Evolutionary conservation across 2,797 vertebrate species (phyloP).

Genomic region (Rallus crepitans): DNA sequence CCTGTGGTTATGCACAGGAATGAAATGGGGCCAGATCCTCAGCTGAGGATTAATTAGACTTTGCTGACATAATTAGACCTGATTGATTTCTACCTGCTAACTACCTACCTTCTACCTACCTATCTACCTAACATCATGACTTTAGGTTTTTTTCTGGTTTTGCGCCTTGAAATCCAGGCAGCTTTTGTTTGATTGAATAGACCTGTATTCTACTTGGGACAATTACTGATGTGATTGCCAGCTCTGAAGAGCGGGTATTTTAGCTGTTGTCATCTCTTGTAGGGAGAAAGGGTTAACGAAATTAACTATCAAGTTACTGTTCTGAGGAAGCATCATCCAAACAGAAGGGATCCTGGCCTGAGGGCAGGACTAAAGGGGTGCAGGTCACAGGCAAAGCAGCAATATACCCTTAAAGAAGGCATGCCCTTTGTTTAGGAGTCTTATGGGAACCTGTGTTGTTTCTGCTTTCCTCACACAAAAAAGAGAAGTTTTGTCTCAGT

Average conservation of each 20-base stretch:
- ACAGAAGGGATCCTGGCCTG: not conserved
- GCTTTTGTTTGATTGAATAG: not conserved
- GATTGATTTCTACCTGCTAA: not conserved
- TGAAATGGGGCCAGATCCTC: not conserved
- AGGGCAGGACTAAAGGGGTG: not conserved
- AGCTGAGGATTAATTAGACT: not conserved
- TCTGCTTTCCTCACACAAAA: not conserved
- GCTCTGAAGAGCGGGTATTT: not conserved
- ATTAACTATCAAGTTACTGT: not conserved
- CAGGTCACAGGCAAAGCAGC: not conserved
- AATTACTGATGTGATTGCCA: not conserved
- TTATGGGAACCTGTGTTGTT: fast-evolving
- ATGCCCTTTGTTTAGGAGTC: not conserved
- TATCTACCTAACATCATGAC: not conserved
- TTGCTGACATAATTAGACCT: not conserved
- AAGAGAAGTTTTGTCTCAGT: not conserved
- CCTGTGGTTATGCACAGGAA: not conserved
- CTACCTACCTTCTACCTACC: too few relatives aligned
- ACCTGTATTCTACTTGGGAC: not conserved
- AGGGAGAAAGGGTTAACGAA: not conserved
- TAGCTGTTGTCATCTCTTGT: not conserved
- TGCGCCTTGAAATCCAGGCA: not conserved
- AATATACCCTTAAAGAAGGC: not conserved
- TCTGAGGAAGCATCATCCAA: not conserved
- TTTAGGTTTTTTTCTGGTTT: not conserved